Evolutionary conservation across 2,113 vertebrate genomes (phyloP), one percentile per base, ranked within the genome.

Genomic region (Lophotis ruficrista): DNA sequence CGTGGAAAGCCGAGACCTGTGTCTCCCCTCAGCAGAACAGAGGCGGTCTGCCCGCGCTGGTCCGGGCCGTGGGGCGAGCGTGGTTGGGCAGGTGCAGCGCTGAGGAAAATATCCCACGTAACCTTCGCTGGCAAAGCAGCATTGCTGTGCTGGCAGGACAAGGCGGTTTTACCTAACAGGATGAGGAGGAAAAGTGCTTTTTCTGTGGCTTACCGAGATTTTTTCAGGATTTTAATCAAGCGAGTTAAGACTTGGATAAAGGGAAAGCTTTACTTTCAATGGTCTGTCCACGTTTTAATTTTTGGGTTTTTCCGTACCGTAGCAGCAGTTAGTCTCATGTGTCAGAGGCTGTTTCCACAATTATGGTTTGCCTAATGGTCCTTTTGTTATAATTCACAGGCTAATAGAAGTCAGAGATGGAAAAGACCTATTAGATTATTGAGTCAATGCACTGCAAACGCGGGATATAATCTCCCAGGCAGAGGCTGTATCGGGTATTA

Each of bases 401-500:
- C 96, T 97, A 96, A 97, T 97, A 94, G 96, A 95, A 97, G 96
- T 95, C 94, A 95, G 97, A 94, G 95, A 96, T 96, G 95, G 95
- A 95, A 97, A 96, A 92, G 93, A 94, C 97, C 97, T 95, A 90
- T 95, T 95, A 95, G 96, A 95, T 96, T 93, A 96, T 61, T 89
- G 95, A 97, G 97, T 96, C 95, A 90, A 41, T 97, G 95, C 93
- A 88, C 94, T 96, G 95, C 93, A 96, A 94, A 96, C 56, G 95
- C 96, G 79, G 95, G 95, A 87, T 85, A 83, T 96, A 78, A 92
- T 96, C 94, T 97, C 86, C 35, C 15, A 78, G 91, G 93, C 21
- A 89, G 94, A 92, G 94, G 86, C 87, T 31, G 95, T 80, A 86
- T 66, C 1, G 5, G 79, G 38, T 96, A 54, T 94, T 88, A 95